Evolutionary conservation across 2,888 invertebrate species (phyloP).

Genomic region (Eupeodes luniger): DNA sequence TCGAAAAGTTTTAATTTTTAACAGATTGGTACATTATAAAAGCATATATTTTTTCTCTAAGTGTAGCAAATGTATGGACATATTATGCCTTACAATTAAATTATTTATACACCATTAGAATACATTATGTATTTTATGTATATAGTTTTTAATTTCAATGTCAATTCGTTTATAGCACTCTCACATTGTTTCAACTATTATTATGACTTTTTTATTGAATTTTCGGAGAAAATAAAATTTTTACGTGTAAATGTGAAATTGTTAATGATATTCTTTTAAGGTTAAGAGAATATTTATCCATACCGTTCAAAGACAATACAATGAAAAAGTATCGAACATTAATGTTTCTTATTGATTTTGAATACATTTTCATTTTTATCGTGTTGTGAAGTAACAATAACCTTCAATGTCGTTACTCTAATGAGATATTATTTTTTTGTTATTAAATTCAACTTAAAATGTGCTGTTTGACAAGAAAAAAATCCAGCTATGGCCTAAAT

Average conservation of each 20-base stretch:
- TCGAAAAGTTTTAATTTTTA: too few relatives aligned
- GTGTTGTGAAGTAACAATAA: not conserved
- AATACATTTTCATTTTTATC: not conserved
- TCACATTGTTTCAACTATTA: not conserved
- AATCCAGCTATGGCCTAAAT: too few relatives aligned
- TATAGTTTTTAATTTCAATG: not conserved
- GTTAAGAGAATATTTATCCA: not conserved
- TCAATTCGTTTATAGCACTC: slow-evolving; percentile 1
- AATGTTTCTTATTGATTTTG: too few relatives aligned
- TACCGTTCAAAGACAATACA: not conserved
- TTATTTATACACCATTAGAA: not conserved
- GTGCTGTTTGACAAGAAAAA: too few relatives aligned
- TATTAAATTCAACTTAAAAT: too few relatives aligned
- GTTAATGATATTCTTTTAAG: not conserved
- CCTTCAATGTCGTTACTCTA: not conserved
- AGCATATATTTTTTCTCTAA: not conserved
- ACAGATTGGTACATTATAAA: too few relatives aligned
- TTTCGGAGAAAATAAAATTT: slow-evolving; percentile 6
- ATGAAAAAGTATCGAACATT: not conserved
- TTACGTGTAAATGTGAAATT: not conserved
- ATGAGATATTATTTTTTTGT: not conserved
- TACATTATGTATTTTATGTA: not conserved
- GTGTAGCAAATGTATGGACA: not conserved
- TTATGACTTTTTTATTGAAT: not conserved
- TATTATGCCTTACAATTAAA: not conserved